A percentile compares a stretch with the other conserved stretches of the same genome.
These are phyloP conservation scores for Eidolon dupreanum DNA, from an alignment of 2,797 vertebrate species.

Conservation along the genomic window DNA sequence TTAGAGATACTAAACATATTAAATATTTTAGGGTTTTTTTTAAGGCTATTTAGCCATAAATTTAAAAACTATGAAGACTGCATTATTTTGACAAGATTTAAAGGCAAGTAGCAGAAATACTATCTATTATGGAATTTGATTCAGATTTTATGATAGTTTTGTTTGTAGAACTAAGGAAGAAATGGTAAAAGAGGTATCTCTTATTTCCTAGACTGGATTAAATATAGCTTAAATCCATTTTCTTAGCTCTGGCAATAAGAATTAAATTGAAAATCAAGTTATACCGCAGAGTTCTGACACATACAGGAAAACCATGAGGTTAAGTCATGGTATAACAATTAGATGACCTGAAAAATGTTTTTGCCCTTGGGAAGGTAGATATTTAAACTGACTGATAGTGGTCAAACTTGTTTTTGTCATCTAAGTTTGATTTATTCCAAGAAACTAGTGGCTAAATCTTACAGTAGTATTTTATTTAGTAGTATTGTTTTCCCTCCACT, in stretches of 20 bases:
- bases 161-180: neutral
- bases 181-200: neutral
- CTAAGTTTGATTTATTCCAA: neutral
- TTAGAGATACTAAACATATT: neutral
- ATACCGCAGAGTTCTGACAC: neutral
- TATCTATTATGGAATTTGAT: neutral
- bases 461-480: neutral
- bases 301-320: neutral
- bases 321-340: neutral
- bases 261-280: neutral
- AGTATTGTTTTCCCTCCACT: neutral
- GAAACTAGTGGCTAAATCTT: neutral
- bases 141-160: neutral
- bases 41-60: neutral
- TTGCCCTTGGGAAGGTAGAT: neutral
- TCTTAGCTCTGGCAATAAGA: neutral
- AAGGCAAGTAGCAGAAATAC: neutral
- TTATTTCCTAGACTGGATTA: neutral
- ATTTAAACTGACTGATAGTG: neutral
- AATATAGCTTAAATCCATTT: conserved; percentile 18
- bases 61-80: neutral
- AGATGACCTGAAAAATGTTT: neutral
- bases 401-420: neutral
- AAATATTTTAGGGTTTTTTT: neutral
- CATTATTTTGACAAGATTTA: neutral